Base-by-base conservation (phyloP, 1,140 invertebrate genomes). In the Panagrolaimus sp. region DNA sequence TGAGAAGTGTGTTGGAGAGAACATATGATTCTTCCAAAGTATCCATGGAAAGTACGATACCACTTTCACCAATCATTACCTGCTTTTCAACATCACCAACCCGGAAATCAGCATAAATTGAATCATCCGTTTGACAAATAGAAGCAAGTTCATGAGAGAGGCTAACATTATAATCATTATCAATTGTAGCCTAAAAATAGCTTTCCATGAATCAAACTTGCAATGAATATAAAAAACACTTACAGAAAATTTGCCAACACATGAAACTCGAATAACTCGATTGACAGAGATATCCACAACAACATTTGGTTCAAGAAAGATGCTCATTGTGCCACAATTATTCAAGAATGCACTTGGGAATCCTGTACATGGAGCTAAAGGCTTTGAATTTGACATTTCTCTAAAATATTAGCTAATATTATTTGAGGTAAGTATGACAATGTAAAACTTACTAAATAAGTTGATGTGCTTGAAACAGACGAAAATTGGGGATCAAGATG, bases 21-120 rank as follows among this genome's bases (percentile, higher is more conserved):
- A 58, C 21, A 28, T 26, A 58, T 21, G 21, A 58, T 21, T 58
- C 28, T 21, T 21, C 52, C 8, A 21, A 12, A n/a, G 21, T 28
- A 21, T 58, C 52, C 52, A 58, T 58, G 1, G 52, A 58, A 28
- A 26, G 28, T 1, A 58, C 52, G 21, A 58, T 58, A 58, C 52
- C 52, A 8, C 28, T 28, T 14, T 58, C 52, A 21, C 52, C 52
- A 12, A 58, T 58, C 21, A 58, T 28, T 5, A 58, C 52, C 5
- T 58, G 52, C 52, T 58, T 58, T 21, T 58, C 52, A 28, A 58
- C 28, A n/a, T 28, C 52, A 58, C 52, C 52, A 28, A 58, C 52
- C 3, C 52, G 52, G 17, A 58, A 58, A 28, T 12, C 28, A 12
- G 52, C 28, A 28, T 26, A 58, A 17, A 58, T 28, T 4, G 15